phyloP scores from a whole-genome alignment of 2,113 vertebrate genomes.

The Peromyscus leucopus region DNA sequence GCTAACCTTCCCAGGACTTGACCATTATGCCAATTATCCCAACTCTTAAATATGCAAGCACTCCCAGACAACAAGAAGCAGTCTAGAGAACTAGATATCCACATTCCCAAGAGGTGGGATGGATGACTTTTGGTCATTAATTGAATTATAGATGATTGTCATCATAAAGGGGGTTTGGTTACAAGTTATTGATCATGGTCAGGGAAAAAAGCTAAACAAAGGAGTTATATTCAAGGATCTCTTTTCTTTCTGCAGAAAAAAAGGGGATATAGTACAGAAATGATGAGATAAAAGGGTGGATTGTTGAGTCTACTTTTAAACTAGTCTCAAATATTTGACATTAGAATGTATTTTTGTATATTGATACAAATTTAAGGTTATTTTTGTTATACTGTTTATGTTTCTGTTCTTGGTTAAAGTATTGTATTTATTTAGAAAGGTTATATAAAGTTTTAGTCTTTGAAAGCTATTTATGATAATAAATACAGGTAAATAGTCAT shows the following conservation, averaged over 20 bases:
- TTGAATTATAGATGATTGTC: not conserved
- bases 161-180: not conserved
- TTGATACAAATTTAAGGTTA: not conserved
- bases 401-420: not conserved
- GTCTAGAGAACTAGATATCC: not conserved
- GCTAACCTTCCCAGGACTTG: not conserved
- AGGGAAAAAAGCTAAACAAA: not conserved
- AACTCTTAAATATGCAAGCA: not conserved
- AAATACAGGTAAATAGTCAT: not conserved
- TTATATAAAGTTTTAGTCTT: not conserved
- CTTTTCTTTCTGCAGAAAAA: too few relatives aligned
- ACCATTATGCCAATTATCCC: not conserved
- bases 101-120: not conserved
- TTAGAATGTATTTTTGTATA: not conserved
- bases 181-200: not conserved
- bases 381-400: not conserved
- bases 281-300: not conserved
- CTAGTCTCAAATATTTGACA: not conserved
- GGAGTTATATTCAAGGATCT: not conserved
- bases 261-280: not conserved
- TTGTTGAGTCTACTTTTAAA: not conserved
- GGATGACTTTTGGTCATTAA: not conserved
- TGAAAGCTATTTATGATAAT: not conserved
- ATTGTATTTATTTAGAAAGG: not conserved
- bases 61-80: not conserved